Percentiles rank a stretch among this genome's conserved stretches.
Evolutionary conservation across 2,113 vertebrate species (phyloP).

Genomic region (Cephalopterus ornatus): DNA sequence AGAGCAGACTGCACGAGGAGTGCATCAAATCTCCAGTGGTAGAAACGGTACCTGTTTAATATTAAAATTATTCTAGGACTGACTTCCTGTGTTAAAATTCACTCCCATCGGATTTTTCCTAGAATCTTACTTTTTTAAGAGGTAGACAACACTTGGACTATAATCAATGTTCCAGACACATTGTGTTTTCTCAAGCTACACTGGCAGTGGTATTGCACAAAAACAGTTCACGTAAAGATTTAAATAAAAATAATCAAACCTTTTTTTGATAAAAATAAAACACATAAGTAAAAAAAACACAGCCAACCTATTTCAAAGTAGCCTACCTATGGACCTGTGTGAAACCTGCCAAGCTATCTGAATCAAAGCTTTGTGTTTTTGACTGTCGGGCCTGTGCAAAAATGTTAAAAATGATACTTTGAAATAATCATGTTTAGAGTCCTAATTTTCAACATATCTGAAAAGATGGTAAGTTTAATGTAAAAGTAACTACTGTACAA

Average conservation of each 20-base stretch:
- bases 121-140: conserved; percentile 63
- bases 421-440: conserved; percentile 80
- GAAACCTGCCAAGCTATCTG: conserved; percentile 72
- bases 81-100: conserved; percentile 54
- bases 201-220: conserved; percentile 76
- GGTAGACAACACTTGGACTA: conserved; percentile 58
- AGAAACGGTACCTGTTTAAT: conserved; percentile 91
- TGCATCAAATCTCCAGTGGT: conserved; percentile 89
- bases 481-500: conserved; percentile 86
- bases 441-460: conserved; percentile 88
- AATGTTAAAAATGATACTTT: conserved; percentile 83
- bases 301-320: conserved; percentile 63
- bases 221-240: conserved; percentile 69
- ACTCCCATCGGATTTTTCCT: conserved; percentile 65
- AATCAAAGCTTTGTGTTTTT: conserved; percentile 74
- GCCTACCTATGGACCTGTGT: conserved; percentile 69
- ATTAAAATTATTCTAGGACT: conserved; percentile 46
- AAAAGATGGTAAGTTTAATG: conserved; percentile 85
- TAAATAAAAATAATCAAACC: conserved; percentile 59
- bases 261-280: conserved; percentile 73
- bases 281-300: conserved; percentile 53
- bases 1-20: conserved; percentile 84
- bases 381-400: conserved; percentile 88
- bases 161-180: conserved; percentile 66
- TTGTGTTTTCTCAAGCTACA: conserved; percentile 66